Percentiles rank a stretch among this genome's conserved stretches.
phyloP scores from a whole-genome alignment of 1,140 invertebrate genomes.

The Conopomorpha cramerella region DNA sequence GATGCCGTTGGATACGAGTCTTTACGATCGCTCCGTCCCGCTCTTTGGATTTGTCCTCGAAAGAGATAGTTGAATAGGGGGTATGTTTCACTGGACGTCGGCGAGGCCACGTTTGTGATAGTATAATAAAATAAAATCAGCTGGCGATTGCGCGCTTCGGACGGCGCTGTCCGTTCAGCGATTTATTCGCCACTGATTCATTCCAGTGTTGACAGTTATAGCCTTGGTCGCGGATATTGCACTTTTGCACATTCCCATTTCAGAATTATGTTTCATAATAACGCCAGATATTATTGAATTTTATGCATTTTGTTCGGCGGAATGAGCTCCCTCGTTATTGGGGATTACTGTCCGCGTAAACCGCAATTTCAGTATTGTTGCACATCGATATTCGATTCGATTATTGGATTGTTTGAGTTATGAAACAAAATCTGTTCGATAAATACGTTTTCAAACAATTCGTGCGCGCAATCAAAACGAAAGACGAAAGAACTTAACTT shows the following conservation, averaged over 20 bases:
- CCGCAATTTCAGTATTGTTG: background rate
- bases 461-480: background rate
- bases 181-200: constrained; percentile 50
- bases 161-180: constrained; percentile 23
- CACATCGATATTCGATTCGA: too few relatives aligned
- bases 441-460: background rate
- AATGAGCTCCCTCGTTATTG: background rate
- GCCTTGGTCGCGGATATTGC: constrained; percentile 33
- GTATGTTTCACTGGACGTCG: too few relatives aligned
- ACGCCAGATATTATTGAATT: constrained; percentile 16
- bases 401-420: too few relatives aligned
- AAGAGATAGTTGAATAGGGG: too few relatives aligned
- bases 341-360: background rate
- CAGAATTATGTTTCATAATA: constrained; percentile 41
- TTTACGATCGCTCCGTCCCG: too few relatives aligned
- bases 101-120: too few relatives aligned
- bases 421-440: background rate
- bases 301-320: background rate
- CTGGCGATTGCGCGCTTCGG: constrained; percentile 15
- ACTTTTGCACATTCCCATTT: constrained; percentile 36
- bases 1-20: too few relatives aligned
- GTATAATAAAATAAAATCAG: constrained; percentile 27
- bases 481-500: too few relatives aligned
- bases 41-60: too few relatives aligned
- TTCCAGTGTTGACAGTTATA: constrained; percentile 42